Evolutionary conservation across 2,797 vertebrate species (phyloP).

Genomic region (Melanotaenia boesemani): DNA sequence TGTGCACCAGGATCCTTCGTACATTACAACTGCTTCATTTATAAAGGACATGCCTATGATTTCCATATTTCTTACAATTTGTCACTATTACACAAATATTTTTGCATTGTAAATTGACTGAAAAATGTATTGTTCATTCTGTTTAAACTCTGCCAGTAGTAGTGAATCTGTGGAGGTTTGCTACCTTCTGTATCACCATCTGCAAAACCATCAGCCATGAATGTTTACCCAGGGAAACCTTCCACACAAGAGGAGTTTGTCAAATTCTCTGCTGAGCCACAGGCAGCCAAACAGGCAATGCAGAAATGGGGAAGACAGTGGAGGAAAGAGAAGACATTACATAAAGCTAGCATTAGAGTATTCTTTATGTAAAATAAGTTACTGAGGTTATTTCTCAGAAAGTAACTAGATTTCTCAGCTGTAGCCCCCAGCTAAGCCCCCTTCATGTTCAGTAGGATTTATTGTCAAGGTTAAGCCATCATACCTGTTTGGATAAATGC

Average conservation of each 20-base stretch:
- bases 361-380: conserved; percentile 23
- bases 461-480: conserved; percentile 23
- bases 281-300: conserved; percentile 15
- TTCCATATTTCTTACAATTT: no score
- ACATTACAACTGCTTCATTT: no score
- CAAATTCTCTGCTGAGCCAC: conserved; percentile 25
- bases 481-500: conserved; percentile 44
- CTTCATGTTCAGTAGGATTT: conserved; percentile 32
- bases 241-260: conserved; percentile 32
- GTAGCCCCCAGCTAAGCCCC: conserved; percentile 1
- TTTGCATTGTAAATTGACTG: no score
- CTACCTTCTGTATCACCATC: conserved; percentile 3
- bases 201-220: conserved; percentile 34
- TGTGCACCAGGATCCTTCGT: no score
- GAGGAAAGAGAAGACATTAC: not conserved
- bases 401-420: conserved; percentile 43
- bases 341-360: conserved; percentile 17
- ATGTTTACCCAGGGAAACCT: conserved; percentile 19
- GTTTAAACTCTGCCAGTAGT: no score
- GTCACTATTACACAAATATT: no score
- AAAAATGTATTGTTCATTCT: no score
- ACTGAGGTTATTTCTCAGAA: conserved; percentile 23
- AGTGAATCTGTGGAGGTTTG: no score
- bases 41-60: no score
- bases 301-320: conserved; percentile 5